Base-by-base conservation (phyloP, 2,797 vertebrate species). In the Eulemur mongoz region DNA sequence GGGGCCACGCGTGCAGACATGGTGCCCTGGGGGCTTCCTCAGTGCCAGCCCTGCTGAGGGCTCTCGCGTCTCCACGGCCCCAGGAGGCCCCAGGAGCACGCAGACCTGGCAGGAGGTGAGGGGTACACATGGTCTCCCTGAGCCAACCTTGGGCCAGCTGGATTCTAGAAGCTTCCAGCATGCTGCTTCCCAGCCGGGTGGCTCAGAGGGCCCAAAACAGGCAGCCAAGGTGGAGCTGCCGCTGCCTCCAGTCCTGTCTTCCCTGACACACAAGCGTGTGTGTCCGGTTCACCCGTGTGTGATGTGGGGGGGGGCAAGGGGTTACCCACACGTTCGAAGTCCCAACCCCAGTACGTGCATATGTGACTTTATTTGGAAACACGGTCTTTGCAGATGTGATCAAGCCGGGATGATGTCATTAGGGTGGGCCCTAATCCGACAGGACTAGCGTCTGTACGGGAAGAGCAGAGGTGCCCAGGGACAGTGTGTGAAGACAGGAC, bases 401-500 rank as follows among this genome's bases (percentile, higher is more conserved):
- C 25, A 1, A 1, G 25, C 11, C 20, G 14, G 30, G 78, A 18
- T 11, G 38, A 20, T 17, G 54, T 13, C 35, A 4, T 18, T 5
- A 20, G 54, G 0, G 9, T 1, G 10, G 35, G 11, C 78, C 54
- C 52, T 10, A 3, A 25, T 30, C 52, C 23, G 12, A 27, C 23
- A 30, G 40, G 54, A 30, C 35, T 7, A 4, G 38, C 13, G 38
- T 18, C 9, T 9, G 9, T 18, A 2, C 11, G 0, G 78, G 78
- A 59, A 30, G 38, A 12, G 17, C 25, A 52, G 78, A 20, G 78
- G 38, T 1, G 17, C 23, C 4, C 32, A 45, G 35, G 67, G n/a
- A 12, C 13, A 5, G 22, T 0, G 25, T 4, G 22, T 9, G n/a
- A n/a, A 0, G 7, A 13, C 20, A 1, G n/a, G 22, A 12, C n/a